phyloP scores from a whole-genome alignment of 2,113 vertebrate genomes.

The Toxotes chatareus region DNA sequence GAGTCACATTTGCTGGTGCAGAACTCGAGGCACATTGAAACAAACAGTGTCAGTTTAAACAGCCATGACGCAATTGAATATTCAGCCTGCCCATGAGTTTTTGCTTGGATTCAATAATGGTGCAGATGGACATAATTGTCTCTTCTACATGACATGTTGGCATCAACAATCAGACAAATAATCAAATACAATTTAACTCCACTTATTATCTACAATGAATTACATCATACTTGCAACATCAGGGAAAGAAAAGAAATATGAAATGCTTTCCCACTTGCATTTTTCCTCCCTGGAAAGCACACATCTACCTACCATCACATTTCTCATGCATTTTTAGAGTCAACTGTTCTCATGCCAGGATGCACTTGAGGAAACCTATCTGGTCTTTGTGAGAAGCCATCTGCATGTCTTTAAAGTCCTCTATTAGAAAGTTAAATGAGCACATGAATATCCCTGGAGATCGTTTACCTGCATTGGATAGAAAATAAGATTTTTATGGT shows the following conservation, averaged over 20 bases:
- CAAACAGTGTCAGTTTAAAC: slow-evolving; percentile 46
- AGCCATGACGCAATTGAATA: not conserved
- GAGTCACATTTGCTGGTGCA: slow-evolving; percentile 16
- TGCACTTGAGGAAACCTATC: slow-evolving; percentile 74
- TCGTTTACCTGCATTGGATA: slow-evolving; percentile 75
- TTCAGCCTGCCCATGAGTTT: slow-evolving; percentile 2
- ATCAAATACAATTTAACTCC: slow-evolving; percentile 22
- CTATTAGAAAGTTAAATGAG: slow-evolving; percentile 81
- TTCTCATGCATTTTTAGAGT: slow-evolving; percentile 77
- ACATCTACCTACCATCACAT: slow-evolving; percentile 55
- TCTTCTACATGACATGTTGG: slow-evolving; percentile 18
- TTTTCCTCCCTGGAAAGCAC: slow-evolving; percentile 45
- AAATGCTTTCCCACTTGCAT: slow-evolving; percentile 30
- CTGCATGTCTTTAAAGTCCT: slow-evolving; percentile 77
- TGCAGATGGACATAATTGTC: slow-evolving; percentile 3
- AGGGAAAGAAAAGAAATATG: slow-evolving; percentile 26
- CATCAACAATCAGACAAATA: slow-evolving; percentile 12
- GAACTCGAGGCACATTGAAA: slow-evolving; percentile 29
- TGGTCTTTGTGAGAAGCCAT: slow-evolving; percentile 69
- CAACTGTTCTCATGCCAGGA: slow-evolving; percentile 77
- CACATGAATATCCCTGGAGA: slow-evolving; percentile 73
- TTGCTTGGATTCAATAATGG: slow-evolving; percentile 26
- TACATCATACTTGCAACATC: slow-evolving; percentile 19
- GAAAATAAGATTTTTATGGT: slow-evolving; percentile 81
- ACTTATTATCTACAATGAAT: slow-evolving; percentile 10